These are phyloP conservation scores for Yoshiicerus persimilis DNA, from an alignment of 1,140 invertebrate genomes.

Conservation along the genomic window DNA sequence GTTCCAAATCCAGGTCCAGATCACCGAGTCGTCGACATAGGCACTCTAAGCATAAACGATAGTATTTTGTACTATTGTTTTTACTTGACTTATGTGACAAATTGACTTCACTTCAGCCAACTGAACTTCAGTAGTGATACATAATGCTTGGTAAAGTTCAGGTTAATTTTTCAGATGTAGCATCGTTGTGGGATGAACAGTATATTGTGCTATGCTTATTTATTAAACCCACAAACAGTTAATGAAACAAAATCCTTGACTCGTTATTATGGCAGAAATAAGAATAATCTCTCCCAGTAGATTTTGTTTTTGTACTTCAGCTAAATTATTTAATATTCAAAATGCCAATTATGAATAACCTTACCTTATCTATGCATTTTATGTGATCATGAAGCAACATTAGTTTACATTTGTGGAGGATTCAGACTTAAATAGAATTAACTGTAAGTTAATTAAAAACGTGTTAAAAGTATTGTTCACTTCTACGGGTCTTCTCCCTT, in stretches of 20 bases:
- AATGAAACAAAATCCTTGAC: no score
- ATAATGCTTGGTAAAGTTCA: neutral
- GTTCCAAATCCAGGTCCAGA: slow-evolving; percentile 33
- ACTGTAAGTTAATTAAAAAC: neutral
- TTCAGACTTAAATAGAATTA: neutral
- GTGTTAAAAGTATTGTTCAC: neutral
- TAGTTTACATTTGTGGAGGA: neutral
- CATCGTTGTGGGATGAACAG: neutral
- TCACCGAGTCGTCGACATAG: slow-evolving; percentile 34
- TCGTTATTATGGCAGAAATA: no score
- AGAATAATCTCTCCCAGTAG: neutral
- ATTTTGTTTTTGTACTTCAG: neutral
- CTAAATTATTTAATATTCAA: neutral
- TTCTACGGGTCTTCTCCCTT: neutral
- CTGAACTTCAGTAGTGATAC: neutral
- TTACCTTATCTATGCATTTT: neutral
- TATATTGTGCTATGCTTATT: no score
- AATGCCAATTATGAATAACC: neutral
- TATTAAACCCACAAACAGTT: no score
- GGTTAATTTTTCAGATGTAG: neutral
- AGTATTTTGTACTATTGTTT: neutral
- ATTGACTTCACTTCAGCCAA: slow-evolving; percentile 9
- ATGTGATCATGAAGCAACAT: neutral
- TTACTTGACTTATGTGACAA: neutral
- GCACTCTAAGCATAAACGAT: slow-evolving; percentile 37